A percentile compares a stretch with the other conserved stretches of the same genome.
Conservation (phyloP, 2,113 vertebrate genomes). For the Collichthys lucidus region DNA sequence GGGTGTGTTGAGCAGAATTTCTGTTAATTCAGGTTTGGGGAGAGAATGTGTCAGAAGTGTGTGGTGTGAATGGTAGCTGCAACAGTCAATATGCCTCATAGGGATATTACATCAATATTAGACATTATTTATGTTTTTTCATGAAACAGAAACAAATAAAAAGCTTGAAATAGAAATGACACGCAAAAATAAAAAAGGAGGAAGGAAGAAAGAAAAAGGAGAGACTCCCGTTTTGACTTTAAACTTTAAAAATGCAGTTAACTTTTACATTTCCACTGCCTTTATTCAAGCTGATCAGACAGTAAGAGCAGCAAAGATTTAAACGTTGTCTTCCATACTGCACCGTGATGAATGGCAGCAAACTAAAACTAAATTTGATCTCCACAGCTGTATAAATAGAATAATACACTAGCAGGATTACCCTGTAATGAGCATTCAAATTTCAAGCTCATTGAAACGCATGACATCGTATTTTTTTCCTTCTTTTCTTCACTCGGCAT, state of each 20-base stretch:
- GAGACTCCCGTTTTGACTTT: not conserved
- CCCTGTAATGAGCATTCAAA: conserved; percentile 8
- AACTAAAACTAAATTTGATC: not conserved
- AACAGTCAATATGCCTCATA: not conserved
- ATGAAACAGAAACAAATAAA: not conserved
- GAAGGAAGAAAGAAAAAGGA: not conserved
- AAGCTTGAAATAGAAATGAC: not conserved
- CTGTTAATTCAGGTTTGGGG: not conserved
- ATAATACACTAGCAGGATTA: not conserved
- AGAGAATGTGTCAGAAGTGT: not conserved
- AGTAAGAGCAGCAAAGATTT: not conserved
- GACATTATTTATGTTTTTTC: not conserved
- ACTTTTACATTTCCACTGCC: not conserved
- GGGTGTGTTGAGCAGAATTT: not conserved
- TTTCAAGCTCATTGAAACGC: not conserved
- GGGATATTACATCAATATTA: not conserved
- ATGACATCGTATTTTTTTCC: not conserved
- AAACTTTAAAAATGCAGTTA: not conserved
- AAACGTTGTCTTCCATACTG: conserved; percentile 1
- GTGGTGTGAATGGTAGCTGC: not conserved
- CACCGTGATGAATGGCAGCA: not conserved
- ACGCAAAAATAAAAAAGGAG: not conserved
- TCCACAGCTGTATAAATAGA: not conserved
- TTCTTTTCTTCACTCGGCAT: not conserved
- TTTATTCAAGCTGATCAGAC: conserved; percentile 12